Base-by-base conservation (phyloP, 2,113 vertebrate genomes). In the Lamprotornis superbus region DNA sequence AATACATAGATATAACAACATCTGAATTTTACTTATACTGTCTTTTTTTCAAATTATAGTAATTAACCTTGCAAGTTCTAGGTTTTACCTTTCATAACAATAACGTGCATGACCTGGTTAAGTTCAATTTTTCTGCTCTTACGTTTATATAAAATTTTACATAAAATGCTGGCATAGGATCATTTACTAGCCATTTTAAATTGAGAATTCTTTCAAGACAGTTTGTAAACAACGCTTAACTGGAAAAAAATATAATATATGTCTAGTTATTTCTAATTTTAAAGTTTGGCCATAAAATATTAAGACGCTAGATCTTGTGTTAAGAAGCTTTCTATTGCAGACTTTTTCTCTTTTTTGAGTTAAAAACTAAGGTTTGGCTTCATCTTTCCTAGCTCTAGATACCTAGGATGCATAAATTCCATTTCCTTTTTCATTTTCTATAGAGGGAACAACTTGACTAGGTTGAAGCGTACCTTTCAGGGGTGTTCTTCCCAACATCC, bases 41-140 rank as follows among this genome's bases (percentile, higher is more conserved):
- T 40, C 35, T 95, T 92, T 94, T 94, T 91, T 71, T 56, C 19
- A 84, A 89, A 93, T 95, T 82, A 87, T 31, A 84, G 20, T 95
- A 75, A 94, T 95, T 91, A 95, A 64, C 80, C 46, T 91, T 92
- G 31, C 40, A 91, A 12, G 25, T 87, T 89, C 28, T 67, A 87
- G 47, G 49, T 89, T 92, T 89, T 89, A 84, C 37, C 77, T 92
- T 64, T 69, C 49, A 60, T 68, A 82, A 71, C 35, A 82, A 57
- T 89, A 92, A 42, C 56, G 49, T 2, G 2, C 44, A 56, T 23
- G n/a, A 83, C 31, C 57, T 44, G 25, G 25, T 52, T 67, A 63
- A 59, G 15, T 44, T 17, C 5, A 44, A 11, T 50, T 74, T 87
- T 83, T 88, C 55, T 69, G 19, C 35, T 44, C 30, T 67, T 83